These are phyloP conservation scores for Eulimnadia texana DNA, from an alignment of 1,140 invertebrate species.

Conservation along the genomic window DNA sequence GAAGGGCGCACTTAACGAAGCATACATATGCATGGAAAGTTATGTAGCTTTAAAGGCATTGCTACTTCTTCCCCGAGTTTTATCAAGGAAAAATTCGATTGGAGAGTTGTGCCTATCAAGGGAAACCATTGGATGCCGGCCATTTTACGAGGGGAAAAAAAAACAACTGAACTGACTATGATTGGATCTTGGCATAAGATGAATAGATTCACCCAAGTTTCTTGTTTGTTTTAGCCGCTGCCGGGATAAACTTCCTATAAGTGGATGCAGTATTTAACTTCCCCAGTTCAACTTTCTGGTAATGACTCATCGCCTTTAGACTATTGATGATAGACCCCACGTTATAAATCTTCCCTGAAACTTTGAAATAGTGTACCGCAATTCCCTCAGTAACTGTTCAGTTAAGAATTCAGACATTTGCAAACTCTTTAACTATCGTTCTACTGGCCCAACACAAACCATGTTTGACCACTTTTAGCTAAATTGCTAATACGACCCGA, in stretches of 20 bases:
- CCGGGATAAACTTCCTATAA: not conserved
- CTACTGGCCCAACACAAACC: no score
- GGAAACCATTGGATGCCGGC: no score
- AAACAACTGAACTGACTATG: no score
- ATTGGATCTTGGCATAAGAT: no score
- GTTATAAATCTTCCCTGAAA: not conserved
- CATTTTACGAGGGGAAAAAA: no score
- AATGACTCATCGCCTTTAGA: not conserved
- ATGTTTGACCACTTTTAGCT: no score
- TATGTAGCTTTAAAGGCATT: not conserved
- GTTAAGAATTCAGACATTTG: not conserved
- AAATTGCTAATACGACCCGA: not conserved
- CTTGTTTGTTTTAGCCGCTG: not conserved
- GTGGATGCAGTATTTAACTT: not conserved
- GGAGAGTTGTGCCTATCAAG: no score
- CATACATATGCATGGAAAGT: not conserved
- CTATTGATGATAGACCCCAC: not conserved
- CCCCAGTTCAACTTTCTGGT: not conserved
- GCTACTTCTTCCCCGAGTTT: no score
- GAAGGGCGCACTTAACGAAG: not conserved
- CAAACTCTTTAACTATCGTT: not conserved
- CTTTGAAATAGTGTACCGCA: no score
- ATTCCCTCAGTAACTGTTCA: no score
- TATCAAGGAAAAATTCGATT: no score
- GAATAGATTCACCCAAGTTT: no score